Evolutionary conservation across 1,140 invertebrate genomes (phyloP).

Genomic region (Cepaea nemoralis): DNA sequence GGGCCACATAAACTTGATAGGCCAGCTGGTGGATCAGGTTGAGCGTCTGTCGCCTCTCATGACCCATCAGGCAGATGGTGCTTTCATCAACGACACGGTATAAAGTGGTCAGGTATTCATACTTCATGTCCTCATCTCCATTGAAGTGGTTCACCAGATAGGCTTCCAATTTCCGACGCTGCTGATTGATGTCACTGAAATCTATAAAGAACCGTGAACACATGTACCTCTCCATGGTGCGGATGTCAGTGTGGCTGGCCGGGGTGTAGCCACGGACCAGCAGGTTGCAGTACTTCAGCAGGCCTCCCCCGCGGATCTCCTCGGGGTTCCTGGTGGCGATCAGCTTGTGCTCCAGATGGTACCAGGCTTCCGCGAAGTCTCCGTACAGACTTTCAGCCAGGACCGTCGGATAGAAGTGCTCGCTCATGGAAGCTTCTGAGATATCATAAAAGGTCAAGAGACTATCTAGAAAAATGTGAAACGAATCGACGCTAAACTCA

Average conservation of each 20-base stretch:
- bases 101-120: conserved; percentile 91
- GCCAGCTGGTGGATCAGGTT: conserved; percentile 91
- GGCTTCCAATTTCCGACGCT: conserved; percentile 90
- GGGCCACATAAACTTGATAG: conserved; percentile 79
- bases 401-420: conserved; percentile 96
- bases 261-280: conserved; percentile 92
- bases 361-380: conserved; percentile 93
- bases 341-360: conserved; percentile 92
- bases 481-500: conserved; percentile 99
- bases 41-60: conserved; percentile 95
- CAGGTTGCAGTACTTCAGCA: conserved; percentile 98
- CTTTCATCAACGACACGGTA: conserved; percentile 95
- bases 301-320: conserved; percentile 97
- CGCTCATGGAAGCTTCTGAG: conserved; percentile 86
- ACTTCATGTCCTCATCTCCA: conserved; percentile 88
- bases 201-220: conserved; percentile 99
- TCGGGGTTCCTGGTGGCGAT: conserved; percentile 96
- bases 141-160: conserved; percentile 98
- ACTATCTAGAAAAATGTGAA: conserved; percentile 98
- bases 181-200: conserved; percentile 94
- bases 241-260: conserved; percentile 88
- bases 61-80: conserved; percentile 98
- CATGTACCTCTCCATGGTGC: conserved; percentile 97
- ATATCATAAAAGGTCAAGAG: conserved; percentile 94
- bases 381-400: conserved; percentile 98